Conservation (phyloP, 2,797 vertebrate species). For the Oryzias dopingdopingensis region DNA sequence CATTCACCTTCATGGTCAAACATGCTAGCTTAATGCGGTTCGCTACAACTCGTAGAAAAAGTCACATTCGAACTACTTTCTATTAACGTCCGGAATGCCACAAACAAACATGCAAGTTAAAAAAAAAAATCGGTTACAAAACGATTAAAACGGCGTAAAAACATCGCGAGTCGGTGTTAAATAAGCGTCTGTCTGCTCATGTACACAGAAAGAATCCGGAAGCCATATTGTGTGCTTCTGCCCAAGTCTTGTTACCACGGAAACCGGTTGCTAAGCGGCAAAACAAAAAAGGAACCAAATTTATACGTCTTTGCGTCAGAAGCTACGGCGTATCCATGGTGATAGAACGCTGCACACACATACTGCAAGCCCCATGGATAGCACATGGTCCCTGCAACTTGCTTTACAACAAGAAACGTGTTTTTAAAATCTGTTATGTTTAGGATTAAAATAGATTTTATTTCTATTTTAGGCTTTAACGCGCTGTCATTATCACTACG, state of each 20-base stretch:
- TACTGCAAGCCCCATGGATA: constrained; percentile 44
- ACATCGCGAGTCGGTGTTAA: neutral
- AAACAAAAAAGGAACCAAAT: constrained; percentile 84
- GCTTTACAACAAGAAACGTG: constrained; percentile 20
- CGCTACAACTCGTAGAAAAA: too few relatives aligned
- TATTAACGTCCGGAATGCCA: too few relatives aligned
- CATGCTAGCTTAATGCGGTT: too few relatives aligned
- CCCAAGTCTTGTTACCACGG: constrained; percentile 68
- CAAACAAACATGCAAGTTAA: neutral
- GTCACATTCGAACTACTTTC: too few relatives aligned
- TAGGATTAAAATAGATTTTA: neutral
- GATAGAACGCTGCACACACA: constrained; percentile 84
- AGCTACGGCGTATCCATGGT: constrained; percentile 84
- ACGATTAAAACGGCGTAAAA: neutral
- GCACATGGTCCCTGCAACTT: constrained; percentile 42
- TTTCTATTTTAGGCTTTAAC: too few relatives aligned
- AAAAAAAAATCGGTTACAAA: neutral
- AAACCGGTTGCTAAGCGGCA: constrained; percentile 87
- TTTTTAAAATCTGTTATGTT: neutral
- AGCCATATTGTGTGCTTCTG: constrained; percentile 60
- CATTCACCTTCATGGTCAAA: too few relatives aligned
- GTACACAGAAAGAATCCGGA: constrained; percentile 59
- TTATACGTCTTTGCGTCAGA: constrained; percentile 85
- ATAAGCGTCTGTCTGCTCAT: neutral
- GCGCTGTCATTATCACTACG: neutral